Evolutionary conservation across 2,888 invertebrate genomes (phyloP).

Genomic region (Tortricodes alternella): DNA sequence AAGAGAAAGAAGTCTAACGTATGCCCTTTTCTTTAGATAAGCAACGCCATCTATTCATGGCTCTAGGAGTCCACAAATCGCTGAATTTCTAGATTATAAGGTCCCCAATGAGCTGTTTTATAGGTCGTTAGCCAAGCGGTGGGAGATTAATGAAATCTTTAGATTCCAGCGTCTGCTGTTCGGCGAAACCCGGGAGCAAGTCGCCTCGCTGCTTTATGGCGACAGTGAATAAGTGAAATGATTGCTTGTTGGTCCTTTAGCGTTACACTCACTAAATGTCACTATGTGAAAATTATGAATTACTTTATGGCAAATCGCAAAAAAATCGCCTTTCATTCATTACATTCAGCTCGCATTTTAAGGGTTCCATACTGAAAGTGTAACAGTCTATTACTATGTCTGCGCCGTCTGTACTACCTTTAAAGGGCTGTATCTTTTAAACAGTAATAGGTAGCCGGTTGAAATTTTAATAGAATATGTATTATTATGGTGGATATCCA

Average conservation of each 20-base stretch:
- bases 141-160: conserved; percentile 42
- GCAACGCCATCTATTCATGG: conserved; percentile 39
- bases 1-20: conserved; percentile 5
- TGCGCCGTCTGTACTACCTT: too few species aligned
- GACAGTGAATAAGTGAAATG: conserved; percentile 23
- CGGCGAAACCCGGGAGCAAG: conserved; percentile 3
- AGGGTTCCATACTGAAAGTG: too few species aligned
- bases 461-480: too few species aligned
- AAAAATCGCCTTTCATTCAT: not conserved
- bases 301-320: not conserved
- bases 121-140: conserved; percentile 39
- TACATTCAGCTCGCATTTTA: too few species aligned
- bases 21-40: conserved; percentile 27
- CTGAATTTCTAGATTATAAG: conserved; percentile 47
- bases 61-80: conserved; percentile 39
- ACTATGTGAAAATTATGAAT: not conserved
- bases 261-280: not conserved
- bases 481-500: too few species aligned
- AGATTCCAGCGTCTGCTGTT: conserved; percentile 29
- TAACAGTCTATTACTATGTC: too few species aligned
- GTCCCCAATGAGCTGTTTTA: conserved; percentile 47
- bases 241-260: not conserved
- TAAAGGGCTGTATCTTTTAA: too few species aligned
- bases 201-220: conserved; percentile 11
- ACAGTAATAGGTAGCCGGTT: too few species aligned